Base-by-base conservation (phyloP, 1,140 invertebrate genomes). In the Anoplophora glabripennis region DNA sequence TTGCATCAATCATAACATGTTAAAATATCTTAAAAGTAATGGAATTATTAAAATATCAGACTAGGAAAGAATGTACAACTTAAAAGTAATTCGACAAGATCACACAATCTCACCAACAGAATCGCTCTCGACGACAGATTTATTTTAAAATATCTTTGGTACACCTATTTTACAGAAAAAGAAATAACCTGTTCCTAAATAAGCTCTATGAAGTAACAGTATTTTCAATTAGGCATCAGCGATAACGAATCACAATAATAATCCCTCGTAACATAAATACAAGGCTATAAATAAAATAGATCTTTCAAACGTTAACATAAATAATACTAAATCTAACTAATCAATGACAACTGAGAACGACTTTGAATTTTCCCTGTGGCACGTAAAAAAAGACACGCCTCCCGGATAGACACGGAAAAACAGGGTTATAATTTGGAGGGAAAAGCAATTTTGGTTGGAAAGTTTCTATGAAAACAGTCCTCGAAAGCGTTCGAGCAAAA, bases 11-110 rank as follows among this genome's bases (percentile, higher is more conserved):
- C 41, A 56, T 58, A 54, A 57, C 59, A 68, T 47, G 59, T 65
- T 65, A 61, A 63, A 63, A 66, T 63, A 65, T 61, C 60, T 66
- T 61, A 61, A 54, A 63, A 56, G 40, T 61, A 61, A 37, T 61
- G 59, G 59, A 61, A 63, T 67, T 42, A 65, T 56, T 53, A 42
- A 63, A 68, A 68, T 68, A 68, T 68, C 66, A 68, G 66, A 68
- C 66, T 68, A 68, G 66, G 52, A 54, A 41, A 54, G 17, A 28
- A 28, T 54, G 55, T 49, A 65, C 57, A 53, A 21, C 12, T 37
- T 40, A 55, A 45, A 46, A 52, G 57, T 61, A 61, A 52, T 61
- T 55, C 53, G 59, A 61, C 46, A 54, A 48, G 37, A 59, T 59
- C 57, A 59, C 57, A 59, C 59, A 12, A 61, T 47, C 28, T 34